Conservation (phyloP, 1,140 invertebrate genomes). For the Babylonia areolata region DNA sequence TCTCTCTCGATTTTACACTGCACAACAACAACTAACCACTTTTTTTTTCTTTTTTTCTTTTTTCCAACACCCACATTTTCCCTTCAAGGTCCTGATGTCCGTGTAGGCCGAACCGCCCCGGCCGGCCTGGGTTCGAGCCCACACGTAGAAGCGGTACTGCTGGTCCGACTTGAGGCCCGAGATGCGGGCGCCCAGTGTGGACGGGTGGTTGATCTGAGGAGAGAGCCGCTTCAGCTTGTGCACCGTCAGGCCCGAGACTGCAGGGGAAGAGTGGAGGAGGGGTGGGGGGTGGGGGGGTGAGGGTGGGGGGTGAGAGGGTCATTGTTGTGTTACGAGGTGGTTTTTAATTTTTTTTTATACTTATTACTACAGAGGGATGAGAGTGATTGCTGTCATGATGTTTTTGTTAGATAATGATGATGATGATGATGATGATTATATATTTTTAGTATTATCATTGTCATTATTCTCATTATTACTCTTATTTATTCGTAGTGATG, state of each 20-base stretch:
- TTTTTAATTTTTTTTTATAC: too few relatives aligned
- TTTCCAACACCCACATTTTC: slow-evolving; percentile 35
- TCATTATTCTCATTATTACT: too few relatives aligned
- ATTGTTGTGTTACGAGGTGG: background rate
- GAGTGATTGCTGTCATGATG: too few relatives aligned
- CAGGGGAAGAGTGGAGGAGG: background rate
- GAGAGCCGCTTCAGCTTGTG: slow-evolving; percentile 57
- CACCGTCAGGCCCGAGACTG: slow-evolving; percentile 54
- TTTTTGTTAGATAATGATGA: too few relatives aligned
- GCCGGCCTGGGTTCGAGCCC: slow-evolving; percentile 64
- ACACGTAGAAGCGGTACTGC: slow-evolving; percentile 67
- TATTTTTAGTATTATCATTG: too few relatives aligned
- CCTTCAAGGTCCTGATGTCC: slow-evolving; percentile 58
- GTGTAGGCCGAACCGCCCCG: slow-evolving; percentile 55
- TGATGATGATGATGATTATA: too few relatives aligned
- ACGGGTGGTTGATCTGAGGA: slow-evolving; percentile 65
- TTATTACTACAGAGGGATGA: too few relatives aligned
- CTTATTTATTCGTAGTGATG: too few relatives aligned
- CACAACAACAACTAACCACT: slow-evolving; percentile 20
- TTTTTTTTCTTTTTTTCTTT: too few relatives aligned
- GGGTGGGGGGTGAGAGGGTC: too few relatives aligned
- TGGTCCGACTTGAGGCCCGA: slow-evolving; percentile 63
- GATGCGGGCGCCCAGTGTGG: slow-evolving; percentile 62
- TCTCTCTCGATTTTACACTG: too few relatives aligned
- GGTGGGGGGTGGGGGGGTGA: background rate